These are phyloP conservation scores for Bombus polaris DNA, from an alignment of 1,140 invertebrate species.

Conservation along the genomic window DNA sequence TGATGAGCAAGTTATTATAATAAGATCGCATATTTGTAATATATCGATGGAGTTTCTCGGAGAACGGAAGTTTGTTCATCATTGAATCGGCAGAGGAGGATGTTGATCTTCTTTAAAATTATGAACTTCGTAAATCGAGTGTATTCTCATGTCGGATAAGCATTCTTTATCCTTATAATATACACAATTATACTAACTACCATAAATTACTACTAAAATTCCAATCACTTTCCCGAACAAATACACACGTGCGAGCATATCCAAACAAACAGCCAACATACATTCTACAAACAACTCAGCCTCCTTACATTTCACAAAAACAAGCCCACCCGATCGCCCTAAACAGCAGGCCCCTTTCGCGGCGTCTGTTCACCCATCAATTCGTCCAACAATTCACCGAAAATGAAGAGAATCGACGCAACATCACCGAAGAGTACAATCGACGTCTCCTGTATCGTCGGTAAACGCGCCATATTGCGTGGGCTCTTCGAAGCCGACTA, in stretches of 20 bases:
- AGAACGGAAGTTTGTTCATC: too few species aligned
- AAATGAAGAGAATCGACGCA: slow-evolving; percentile 27
- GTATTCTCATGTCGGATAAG: background rate
- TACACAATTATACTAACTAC: background rate
- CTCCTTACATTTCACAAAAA: background rate
- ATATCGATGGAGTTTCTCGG: too few species aligned
- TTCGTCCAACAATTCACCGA: background rate
- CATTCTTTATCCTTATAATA: background rate
- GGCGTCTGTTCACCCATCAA: slow-evolving; percentile 16
- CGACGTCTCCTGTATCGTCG: background rate
- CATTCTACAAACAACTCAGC: background rate
- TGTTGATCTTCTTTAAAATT: too few species aligned
- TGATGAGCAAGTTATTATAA: too few species aligned
- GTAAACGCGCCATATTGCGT: slow-evolving; percentile 33
- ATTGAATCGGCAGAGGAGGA: too few species aligned
- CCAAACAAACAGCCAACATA: background rate
- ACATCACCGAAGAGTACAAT: background rate
- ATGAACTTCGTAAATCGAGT: too few species aligned
- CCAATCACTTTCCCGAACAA: background rate
- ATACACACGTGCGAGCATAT: background rate
- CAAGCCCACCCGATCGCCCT: background rate
- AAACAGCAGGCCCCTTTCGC: background rate
- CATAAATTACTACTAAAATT: background rate
- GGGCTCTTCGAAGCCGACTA: slow-evolving; percentile 6
- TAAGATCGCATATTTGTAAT: too few species aligned